Percentiles rank a stretch among this genome's conserved stretches.
phyloP scores from a whole-genome alignment of 2,797 vertebrate genomes.

The Helarctos malayanus region DNA sequence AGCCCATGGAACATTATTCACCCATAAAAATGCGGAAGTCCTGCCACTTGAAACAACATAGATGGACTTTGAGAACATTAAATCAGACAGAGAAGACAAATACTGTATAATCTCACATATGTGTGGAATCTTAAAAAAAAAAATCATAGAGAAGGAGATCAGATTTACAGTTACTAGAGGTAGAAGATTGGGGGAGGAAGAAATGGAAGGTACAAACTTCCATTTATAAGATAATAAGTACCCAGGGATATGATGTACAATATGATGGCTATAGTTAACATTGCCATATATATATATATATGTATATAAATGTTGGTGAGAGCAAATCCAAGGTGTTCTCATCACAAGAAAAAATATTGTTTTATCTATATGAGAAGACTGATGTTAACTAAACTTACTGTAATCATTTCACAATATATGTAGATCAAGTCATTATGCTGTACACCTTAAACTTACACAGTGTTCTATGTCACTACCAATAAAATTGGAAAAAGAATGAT shows the following conservation, averaged over 20 bases:
- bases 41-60: not conserved
- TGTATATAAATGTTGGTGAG: too few species aligned
- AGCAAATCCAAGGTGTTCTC: not conserved
- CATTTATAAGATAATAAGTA: not conserved
- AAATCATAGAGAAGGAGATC: not conserved
- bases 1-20: not conserved
- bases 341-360: not conserved
- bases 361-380: not conserved
- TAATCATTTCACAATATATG: not conserved
- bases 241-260: not conserved
- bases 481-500: not conserved
- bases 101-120: not conserved
- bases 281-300: not conserved
- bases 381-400: not conserved
- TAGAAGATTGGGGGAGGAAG: accelerated
- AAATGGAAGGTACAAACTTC: not conserved
- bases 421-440: not conserved
- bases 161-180: not conserved
- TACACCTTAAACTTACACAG: not conserved
- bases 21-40: too few species aligned
- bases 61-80: not conserved
- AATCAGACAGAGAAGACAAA: not conserved
- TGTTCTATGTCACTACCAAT: not conserved
- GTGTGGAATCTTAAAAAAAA: not conserved
- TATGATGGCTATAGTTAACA: not conserved